A percentile compares a stretch with the other conserved stretches of the same genome.
Conservation (phyloP, 92 coral and sea anemone species). For the Actinernus sp. region DNA sequence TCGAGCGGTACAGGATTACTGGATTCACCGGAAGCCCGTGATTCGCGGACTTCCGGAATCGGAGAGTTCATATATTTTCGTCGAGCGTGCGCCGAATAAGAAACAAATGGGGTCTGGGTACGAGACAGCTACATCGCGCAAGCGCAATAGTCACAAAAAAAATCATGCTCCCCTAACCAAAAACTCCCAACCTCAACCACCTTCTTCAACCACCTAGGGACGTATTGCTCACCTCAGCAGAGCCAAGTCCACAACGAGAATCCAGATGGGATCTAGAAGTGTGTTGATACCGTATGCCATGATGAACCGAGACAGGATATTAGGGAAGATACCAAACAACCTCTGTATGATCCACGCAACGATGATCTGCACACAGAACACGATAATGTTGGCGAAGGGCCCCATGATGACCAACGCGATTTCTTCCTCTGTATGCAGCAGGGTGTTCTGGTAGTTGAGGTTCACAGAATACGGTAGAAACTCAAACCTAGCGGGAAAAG, state of each 20-base stretch:
- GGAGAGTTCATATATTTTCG: too few species aligned
- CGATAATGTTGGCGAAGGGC: conserved; percentile 82
- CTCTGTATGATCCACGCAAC: conserved; percentile 82
- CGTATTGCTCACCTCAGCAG: conserved; percentile 68
- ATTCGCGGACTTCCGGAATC: too few species aligned
- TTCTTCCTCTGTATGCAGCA: conserved; percentile 89
- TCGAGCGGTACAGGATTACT: too few species aligned
- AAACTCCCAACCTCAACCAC: too few species aligned
- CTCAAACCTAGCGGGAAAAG: conserved; percentile 73
- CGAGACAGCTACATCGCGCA: too few species aligned
- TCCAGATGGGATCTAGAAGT: conserved; percentile 93
- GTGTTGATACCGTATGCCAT: conserved; percentile 96
- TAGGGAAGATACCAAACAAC: conserved; percentile 89
- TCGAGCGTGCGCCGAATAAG: too few species aligned
- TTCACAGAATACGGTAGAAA: conserved; percentile 93
- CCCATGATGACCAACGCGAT: conserved; percentile 91
- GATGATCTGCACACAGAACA: conserved; percentile 73
- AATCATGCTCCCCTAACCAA: too few species aligned
- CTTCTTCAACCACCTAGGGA: too few species aligned
- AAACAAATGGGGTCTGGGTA: too few species aligned
- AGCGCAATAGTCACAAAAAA: too few species aligned
- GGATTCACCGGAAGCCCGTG: too few species aligned
- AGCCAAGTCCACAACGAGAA: conserved; percentile 89
- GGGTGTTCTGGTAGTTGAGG: conserved; percentile 94
- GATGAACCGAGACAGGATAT: conserved; percentile 89